Conservation (phyloP, 1,140 invertebrate genomes). For the Pentalonia nigronervosa region DNA sequence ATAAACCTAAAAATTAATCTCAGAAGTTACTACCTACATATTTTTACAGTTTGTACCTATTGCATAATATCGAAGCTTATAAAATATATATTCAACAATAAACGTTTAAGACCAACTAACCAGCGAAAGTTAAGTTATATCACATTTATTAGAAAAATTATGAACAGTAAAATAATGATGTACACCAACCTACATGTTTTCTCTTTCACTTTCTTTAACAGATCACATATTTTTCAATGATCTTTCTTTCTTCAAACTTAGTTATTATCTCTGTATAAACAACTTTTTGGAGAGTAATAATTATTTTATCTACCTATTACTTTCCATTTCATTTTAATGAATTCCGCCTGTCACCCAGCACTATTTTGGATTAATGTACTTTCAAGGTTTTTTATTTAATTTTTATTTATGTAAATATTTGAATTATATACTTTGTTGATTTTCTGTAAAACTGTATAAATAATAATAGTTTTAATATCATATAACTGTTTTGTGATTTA, state of each 20-base stretch:
- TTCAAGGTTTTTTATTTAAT: background rate
- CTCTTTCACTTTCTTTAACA: conserved; percentile 14
- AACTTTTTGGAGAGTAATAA: background rate
- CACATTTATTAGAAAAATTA: background rate
- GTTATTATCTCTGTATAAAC: background rate
- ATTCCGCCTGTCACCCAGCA: background rate
- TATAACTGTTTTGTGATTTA: background rate
- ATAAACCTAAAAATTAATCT: background rate
- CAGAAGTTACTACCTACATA: background rate
- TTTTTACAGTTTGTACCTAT: background rate
- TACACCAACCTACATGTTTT: background rate
- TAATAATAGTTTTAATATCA: background rate
- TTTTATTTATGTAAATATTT: background rate
- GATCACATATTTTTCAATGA: background rate
- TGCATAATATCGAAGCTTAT: background rate
- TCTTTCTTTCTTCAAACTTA: background rate
- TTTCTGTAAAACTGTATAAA: background rate
- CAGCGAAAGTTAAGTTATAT: background rate
- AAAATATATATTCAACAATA: background rate
- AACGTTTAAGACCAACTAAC: background rate
- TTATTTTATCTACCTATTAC: background rate
- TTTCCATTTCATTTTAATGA: background rate
- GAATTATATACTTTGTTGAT: background rate
- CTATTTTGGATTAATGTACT: background rate
- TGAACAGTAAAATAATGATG: too few species aligned